phyloP scores from a whole-genome alignment of 2,797 vertebrate species.

The Dendrocincla tyrannina region DNA sequence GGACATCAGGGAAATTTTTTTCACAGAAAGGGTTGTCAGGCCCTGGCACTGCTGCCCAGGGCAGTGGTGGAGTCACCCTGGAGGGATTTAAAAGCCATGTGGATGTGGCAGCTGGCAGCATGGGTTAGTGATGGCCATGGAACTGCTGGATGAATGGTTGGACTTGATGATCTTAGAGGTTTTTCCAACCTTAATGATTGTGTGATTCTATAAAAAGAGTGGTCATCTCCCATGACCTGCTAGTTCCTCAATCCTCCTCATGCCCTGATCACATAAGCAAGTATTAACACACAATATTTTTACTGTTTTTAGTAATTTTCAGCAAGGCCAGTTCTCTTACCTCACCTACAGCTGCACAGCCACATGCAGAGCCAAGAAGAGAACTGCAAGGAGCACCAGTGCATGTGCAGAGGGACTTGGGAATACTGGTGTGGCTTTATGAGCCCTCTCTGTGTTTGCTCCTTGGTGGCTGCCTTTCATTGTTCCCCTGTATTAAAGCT shows the following conservation, averaged over 20 bases:
- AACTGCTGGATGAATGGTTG: background rate
- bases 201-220: background rate
- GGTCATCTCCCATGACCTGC: background rate
- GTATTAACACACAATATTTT: fast-evolving
- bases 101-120: background rate
- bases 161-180: background rate
- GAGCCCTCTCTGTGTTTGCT: background rate
- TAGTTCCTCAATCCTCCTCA: background rate
- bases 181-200: background rate
- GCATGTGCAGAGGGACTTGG: background rate
- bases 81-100: background rate
- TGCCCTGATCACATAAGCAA: background rate
- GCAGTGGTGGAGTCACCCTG: background rate
- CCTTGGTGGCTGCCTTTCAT: conserved; percentile 33
- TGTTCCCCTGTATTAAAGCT: background rate
- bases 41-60: background rate
- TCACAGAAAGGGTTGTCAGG: background rate
- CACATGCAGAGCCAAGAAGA: fast-evolving
- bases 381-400: background rate
- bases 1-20: background rate
- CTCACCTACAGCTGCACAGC: background rate
- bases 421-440: background rate
- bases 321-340: background rate
- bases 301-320: background rate
- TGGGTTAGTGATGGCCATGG: background rate